Base-by-base conservation (phyloP, 2,113 vertebrate species). In the Zapus hudsonius region DNA sequence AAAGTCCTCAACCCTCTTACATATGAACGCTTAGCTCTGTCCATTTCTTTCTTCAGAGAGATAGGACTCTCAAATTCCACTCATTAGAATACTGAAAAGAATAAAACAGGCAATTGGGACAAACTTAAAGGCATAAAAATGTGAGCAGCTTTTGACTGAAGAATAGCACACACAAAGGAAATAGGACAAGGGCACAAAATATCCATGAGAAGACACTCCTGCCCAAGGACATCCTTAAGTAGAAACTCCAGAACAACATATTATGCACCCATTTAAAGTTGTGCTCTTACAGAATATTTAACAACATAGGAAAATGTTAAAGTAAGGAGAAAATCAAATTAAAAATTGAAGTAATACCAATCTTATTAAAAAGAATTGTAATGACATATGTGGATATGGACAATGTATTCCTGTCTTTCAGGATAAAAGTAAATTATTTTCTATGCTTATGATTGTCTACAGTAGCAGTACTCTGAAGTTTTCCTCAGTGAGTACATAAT, bases 381-480 rank as follows among this genome's bases (percentile, higher is more conserved):
- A 74, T 59, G 47, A 73, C 75, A 86, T 10, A 79, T 1, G 59
- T 22, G 52, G 19, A 93, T 70, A 36, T 44, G 33, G n/a, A 61
- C 70, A 36, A 74, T 73, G 22, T 67, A 25, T 84, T 80, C 1
- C 59, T 57, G 20, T 36, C 15, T 88, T 86, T 93, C 57, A 83
- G 47, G 40, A 59, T 76, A 52, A 70, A 83, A 69, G 31, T 36
- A 73, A 67, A 73, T 74, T 73, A 29, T 76, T 95, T 84, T 94
- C 40, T 22, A 36, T 84, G 33, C 40, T 72, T 29, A n/a, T 74
- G 36, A 69, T 36, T 66, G n/a, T 78, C 55, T 85, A 27, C 69
- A 23, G 29, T 11, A 3, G 81, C 61, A 61, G 59, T 25, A 61
- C 59, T 23, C 59, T 61, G 72, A 87, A 29, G 36, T 70, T 87